Evolutionary conservation across 2,113 vertebrate genomes (phyloP), one percentile per base, ranked within the genome.

Genomic region (Grammomys dolichurus): DNA sequence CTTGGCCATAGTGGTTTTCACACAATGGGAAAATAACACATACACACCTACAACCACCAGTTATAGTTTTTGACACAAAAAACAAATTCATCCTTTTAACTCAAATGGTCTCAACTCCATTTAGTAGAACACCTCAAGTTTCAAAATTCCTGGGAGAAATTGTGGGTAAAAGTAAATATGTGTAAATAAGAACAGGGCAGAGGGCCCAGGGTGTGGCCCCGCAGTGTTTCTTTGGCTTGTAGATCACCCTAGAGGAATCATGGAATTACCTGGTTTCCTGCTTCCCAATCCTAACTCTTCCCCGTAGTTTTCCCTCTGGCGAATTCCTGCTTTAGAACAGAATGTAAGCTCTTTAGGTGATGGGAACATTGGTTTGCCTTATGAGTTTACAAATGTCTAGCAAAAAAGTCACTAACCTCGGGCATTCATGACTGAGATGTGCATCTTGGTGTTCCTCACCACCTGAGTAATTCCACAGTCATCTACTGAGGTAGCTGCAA

Each of bases 121-220:
- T 73, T 87, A 67, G 78, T 51, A 69, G 73, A 54, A 84, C 78
- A 77, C 65, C 48, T 51, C 89, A 78, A 56, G 82, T 90, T 65
- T 76, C 81, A 96, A 90, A 95, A 92, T 65, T 54, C 26, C 73
- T 65, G 72, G 33, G 43, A 58, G n/a, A 87, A 28, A 12, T 56
- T 60, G 73, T 91, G 22, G 40, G 28, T 76, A 46, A 65, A 93
- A 69, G 4, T 3, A 60, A 51, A 63, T 17, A 28, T 84, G 14
- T 63, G 24, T 63, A 48, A 40, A 40, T 40, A 40, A 88, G 33
- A 88, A 22, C 46, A 73, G 72, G 75, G 8, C 86, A 40, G 8
- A 26, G 54, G 28, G 40, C 13, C 26, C 3, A 2, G 5, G 3
- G 2, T 24, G 43, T 81, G 9, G 13, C 26, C 24, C 22, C 24